Base-by-base conservation (phyloP, 2,888 invertebrate species). In the Hydrotaea cyrtoneurina region DNA sequence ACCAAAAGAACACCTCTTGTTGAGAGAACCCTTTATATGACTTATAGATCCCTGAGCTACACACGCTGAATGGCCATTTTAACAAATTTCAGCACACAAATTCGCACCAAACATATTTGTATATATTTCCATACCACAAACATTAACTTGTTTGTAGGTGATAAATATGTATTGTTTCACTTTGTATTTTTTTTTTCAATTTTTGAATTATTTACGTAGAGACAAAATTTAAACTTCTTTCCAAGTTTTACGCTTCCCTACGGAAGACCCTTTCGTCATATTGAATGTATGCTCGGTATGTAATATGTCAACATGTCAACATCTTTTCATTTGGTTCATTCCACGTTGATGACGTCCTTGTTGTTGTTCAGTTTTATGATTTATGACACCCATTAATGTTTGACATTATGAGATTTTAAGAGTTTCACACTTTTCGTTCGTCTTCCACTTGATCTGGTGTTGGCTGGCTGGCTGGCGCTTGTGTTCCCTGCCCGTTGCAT, bases 361-460 rank as follows among this genome's bases (percentile, higher is more conserved):
- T 69, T 4, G 13, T 15, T 43, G 46, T 59, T 23, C 17, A 26
- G 21, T 83, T 79, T 81, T 86, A 87, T 87, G 87, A 87, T 86
- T 87, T 86, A 86, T 87, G 80, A 62, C 83, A 72, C 66, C 79
- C 86, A 87, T 87, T 86, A 87, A 85, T 78, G 66, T 85, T 73
- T 85, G 82, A 78, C 76, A 86, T 66, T 64, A 43, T 59, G 79
- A 43, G 62, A 19, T 53, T 73, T 73, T 57, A 31, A 21, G 36
- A 57, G 36, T 73, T 53, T 72, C 31, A 53, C 26, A 53, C 53
- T 53, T 31, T 71, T 71, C 46, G 1, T n/a, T 50, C 71, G 1
- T 50, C 71, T 39, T 39, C 39, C 7, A 4, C 31, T 31, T 31
- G 11, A 36, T 17, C 31, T n/a, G n/a, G 19, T 50, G 19, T 55